Evolutionary conservation across 2,888 invertebrate genomes (phyloP).

Genomic region (Arrhopalites spinosus): DNA sequence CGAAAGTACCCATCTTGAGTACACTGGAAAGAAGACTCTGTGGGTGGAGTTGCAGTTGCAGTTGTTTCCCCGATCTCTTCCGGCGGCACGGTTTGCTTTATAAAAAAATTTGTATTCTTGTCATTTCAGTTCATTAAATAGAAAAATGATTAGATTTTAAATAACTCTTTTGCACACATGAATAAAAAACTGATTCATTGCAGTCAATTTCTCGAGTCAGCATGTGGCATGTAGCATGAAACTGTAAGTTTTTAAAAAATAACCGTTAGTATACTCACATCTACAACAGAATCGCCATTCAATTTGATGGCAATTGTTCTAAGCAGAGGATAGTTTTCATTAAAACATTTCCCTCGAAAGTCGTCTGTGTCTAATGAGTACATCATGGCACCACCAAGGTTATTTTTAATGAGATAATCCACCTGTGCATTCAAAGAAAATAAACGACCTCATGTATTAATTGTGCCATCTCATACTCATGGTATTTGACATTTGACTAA

Average conservation of each 20-base stretch:
- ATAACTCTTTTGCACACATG: too few species aligned
- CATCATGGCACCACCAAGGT: constrained; percentile 22
- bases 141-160: too few species aligned
- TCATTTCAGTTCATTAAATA: too few species aligned
- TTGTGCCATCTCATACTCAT: not conserved
- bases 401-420: not conserved
- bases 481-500: not conserved
- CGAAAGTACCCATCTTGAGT: constrained; percentile 7
- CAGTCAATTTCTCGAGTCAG: too few species aligned
- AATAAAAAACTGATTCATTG: too few species aligned
- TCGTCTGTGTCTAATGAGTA: constrained; percentile 24
- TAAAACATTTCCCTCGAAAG: constrained; percentile 13
- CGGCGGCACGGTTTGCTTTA: too few species aligned
- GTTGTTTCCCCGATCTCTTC: not conserved
- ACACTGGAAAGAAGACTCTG: not conserved
- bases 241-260: too few species aligned
- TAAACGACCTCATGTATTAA: not conserved
- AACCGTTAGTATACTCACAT: too few species aligned
- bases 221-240: too few species aligned
- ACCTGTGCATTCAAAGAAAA: constrained; percentile 6
- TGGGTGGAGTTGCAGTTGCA: not conserved
- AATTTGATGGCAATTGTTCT: not conserved
- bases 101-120: too few species aligned
- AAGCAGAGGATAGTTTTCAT: constrained; percentile 6
- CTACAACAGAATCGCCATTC: not conserved